Conservation (phyloP, 1,140 invertebrate species). For the Spodoptera frugiperda region DNA sequence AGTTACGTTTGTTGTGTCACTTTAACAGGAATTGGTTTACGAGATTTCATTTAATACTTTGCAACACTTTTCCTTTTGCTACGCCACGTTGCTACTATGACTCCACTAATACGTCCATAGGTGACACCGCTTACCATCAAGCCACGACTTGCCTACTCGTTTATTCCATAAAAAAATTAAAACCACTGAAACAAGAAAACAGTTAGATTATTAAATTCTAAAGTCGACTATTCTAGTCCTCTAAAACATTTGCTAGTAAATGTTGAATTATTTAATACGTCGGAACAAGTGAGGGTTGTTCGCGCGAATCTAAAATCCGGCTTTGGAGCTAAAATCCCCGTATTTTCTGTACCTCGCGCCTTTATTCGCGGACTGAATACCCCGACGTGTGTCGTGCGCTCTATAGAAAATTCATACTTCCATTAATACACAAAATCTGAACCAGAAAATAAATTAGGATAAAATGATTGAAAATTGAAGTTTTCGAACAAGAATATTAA, state of each 20-base stretch:
- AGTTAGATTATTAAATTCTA: no score
- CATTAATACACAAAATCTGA: constrained; percentile 6
- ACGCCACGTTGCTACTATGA: no score
- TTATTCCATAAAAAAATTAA: no score
- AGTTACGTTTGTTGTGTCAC: no score
- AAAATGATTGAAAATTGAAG: neutral
- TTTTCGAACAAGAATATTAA: no score
- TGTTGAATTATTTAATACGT: constrained; percentile 39
- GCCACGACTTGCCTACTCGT: no score
- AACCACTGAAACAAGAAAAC: no score
- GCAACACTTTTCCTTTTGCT: no score
- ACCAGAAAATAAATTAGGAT: neutral
- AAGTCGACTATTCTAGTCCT: neutral
- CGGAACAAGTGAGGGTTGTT: constrained; percentile 1
- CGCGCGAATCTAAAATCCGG: constrained; percentile 30
- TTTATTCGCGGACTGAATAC: constrained; percentile 37
- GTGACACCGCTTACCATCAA: no score
- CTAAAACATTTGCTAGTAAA: constrained; percentile 8
- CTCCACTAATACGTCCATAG: no score
- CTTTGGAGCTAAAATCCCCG: constrained; percentile 24
- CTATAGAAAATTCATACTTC: constrained; percentile 39
- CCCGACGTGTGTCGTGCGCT: constrained; percentile 6
- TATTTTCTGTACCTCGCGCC: constrained; percentile 27
- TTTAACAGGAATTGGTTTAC: no score
- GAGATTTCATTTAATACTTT: no score